Conservation (phyloP, 2,113 vertebrate genomes). For the Xiphophorus maculatus region DNA sequence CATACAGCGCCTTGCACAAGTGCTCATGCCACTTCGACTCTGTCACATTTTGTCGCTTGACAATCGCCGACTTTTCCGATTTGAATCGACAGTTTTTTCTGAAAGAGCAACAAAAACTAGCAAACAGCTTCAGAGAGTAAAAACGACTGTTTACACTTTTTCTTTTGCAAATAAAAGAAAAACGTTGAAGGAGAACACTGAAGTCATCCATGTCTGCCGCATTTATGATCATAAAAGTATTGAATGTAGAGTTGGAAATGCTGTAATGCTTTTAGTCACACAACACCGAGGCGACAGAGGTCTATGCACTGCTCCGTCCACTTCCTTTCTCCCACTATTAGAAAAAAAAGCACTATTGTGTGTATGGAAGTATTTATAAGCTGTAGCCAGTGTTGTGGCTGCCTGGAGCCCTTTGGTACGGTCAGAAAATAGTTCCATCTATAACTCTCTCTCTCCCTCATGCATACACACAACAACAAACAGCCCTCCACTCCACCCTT, state of each 20-base stretch:
- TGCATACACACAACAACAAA: constrained; percentile 60
- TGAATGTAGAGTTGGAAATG: constrained; percentile 11
- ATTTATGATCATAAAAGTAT: constrained; percentile 23
- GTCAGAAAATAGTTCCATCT: constrained; percentile 66
- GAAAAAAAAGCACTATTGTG: constrained; percentile 58
- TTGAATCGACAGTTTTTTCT: background rate
- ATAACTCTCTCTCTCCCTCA: constrained; percentile 31
- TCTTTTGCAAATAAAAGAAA: background rate
- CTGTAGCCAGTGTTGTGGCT: constrained; percentile 32
- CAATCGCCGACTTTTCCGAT: background rate
- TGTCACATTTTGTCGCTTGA: background rate
- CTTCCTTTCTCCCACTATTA: constrained; percentile 58
- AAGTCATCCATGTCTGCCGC: constrained; percentile 15
- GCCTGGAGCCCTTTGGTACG: constrained; percentile 51
- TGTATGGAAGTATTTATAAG: constrained; percentile 70
- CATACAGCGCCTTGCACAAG: background rate
- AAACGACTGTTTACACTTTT: too few relatives aligned
- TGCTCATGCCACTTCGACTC: background rate
- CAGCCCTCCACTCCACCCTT: constrained; percentile 66
- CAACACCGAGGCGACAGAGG: constrained; percentile 41
- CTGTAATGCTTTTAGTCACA: constrained; percentile 26
- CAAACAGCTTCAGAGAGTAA: background rate
- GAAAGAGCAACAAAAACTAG: background rate
- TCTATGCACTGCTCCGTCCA: constrained; percentile 30
- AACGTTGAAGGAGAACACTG: constrained; percentile 8